Conservation (phyloP, 1,140 invertebrate species). For the Vanessa atalanta region DNA sequence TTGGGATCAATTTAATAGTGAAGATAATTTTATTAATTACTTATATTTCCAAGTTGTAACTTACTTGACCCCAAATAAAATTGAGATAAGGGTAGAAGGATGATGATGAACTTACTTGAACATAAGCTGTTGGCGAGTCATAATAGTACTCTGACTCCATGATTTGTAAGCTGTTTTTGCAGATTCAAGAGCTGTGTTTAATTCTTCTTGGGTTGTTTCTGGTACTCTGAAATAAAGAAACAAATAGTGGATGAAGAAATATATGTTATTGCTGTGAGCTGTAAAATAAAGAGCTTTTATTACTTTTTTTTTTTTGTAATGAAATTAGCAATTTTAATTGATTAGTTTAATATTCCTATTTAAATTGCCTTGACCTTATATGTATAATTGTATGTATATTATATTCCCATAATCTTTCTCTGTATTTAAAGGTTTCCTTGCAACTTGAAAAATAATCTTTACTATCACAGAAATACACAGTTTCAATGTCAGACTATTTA, state of each 20-base stretch:
- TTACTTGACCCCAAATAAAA: constrained; percentile 83
- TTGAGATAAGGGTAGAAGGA: no score
- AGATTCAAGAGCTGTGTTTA: constrained; percentile 94
- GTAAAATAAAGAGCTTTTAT: no score
- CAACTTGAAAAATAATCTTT: constrained; percentile 1
- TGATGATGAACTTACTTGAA: constrained; percentile 85
- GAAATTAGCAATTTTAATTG: background rate
- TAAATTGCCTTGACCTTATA: background rate
- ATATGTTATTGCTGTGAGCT: background rate
- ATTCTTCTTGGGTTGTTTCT: constrained; percentile 93
- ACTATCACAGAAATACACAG: background rate
- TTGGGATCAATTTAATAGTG: background rate
- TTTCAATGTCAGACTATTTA: constrained; percentile 14
- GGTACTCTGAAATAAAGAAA: constrained; percentile 86
- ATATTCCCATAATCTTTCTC: background rate
- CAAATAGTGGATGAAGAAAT: background rate
- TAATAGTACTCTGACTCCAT: constrained; percentile 96
- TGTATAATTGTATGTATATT: background rate
- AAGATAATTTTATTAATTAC: background rate
- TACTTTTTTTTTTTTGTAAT: no score
- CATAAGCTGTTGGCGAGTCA: constrained; percentile 97
- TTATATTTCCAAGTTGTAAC: constrained; percentile 13
- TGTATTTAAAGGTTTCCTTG: background rate
- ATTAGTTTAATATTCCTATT: background rate
- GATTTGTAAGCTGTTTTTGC: constrained; percentile 88